Conservation (phyloP, 2,888 invertebrate species). For the Sepioteuthis lessoniana region DNA sequence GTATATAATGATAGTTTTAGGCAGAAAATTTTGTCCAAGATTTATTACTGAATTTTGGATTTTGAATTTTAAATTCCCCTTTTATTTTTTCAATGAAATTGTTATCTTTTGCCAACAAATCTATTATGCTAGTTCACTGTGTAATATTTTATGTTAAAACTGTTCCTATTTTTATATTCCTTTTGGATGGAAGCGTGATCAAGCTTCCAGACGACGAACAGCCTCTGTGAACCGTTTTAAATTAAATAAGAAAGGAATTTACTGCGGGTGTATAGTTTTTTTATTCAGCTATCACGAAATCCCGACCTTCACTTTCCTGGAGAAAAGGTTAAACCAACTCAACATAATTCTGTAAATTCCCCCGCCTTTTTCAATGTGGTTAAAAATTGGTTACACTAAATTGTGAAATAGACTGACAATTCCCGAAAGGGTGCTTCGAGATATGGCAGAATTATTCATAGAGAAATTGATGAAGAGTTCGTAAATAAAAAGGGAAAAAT, state of each 20-base stretch:
- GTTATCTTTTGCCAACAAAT: too few species aligned
- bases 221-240: not conserved
- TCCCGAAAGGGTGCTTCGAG: not conserved
- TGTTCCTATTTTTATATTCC: not conserved
- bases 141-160: not conserved
- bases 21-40: too few species aligned
- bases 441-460: not conserved
- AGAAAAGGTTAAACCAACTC: not conserved
- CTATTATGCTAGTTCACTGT: not conserved
- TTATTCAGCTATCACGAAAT: not conserved
- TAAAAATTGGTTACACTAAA: not conserved
- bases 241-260: not conserved
- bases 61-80: too few species aligned
- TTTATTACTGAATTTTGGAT: too few species aligned
- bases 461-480: not conserved
- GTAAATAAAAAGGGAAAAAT: not conserved
- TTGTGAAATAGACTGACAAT: not conserved
- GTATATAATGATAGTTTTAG: too few species aligned
- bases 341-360: not conserved
- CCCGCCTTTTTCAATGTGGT: not conserved
- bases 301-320: not conserved
- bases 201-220: not conserved
- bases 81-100: too few species aligned
- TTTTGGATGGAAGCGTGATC: not conserved
- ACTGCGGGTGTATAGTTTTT: not conserved